Evolutionary conservation across 2,888 invertebrate species (phyloP), one percentile per base, ranked within the genome.

Genomic region (Apocheima hispidaria): DNA sequence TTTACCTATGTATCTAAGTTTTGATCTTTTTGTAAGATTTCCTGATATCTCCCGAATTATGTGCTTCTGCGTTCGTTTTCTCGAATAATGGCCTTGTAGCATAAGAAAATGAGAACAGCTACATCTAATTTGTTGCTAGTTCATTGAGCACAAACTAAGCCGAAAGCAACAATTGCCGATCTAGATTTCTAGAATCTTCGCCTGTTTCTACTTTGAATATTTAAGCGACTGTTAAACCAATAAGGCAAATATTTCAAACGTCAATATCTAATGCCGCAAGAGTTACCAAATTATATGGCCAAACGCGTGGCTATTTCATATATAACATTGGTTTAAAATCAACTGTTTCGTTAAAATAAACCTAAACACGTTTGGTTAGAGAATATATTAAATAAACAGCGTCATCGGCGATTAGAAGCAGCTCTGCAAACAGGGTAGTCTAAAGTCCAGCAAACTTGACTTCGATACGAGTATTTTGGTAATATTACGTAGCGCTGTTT

Each of bases 241-340:
- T n/a, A 30, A 12, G 2, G 5, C 16, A 16, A 16, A 12, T 18
- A 28, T 26, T 43, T 43, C 14, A 40, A 52, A 50, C 51, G 49
- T 57, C 48, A 46, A 51, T 46, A 48, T 1, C 43, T 53, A 14
- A 20, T 56, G 18, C 23, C 14, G 56, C 38, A 51, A 64, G 4
- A 46, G 43, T 62, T 62, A 56, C 61, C 14, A 46, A 56, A 61
- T 43, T 14, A n/a, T 20, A 20, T 21, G 14, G 4, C 23, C 16
- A 35, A 51, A 52, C 38, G 30, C 46, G 46, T 20, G 16, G 44
- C 38, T 20, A 58, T 38, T 3, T 49, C 50, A 18, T 10, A 9
- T 30, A 35, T 44, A 44, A 41, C 40, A 20, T 33, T 43, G 14
- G 18, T 40, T n/a, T 10, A 23, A 18, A 23, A n/a, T 23, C n/a